Base-by-base conservation (phyloP, 2,113 vertebrate species). In the human region DNA sequence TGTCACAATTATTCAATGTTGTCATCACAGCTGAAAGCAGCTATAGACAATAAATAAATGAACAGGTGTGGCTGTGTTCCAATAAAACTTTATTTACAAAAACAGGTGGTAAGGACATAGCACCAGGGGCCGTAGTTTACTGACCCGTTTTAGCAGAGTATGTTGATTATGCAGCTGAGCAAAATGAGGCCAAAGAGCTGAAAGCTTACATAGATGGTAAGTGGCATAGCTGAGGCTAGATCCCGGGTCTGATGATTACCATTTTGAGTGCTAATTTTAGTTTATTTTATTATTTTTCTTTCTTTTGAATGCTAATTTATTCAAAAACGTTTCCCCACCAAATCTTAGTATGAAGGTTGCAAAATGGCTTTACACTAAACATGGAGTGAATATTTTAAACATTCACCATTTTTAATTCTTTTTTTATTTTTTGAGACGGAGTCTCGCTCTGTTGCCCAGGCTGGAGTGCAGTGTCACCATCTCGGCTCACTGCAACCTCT, bases 331-430 rank as follows among this genome's bases (percentile, higher is more conserved):
- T 64, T 64, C 61, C 61, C 0, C 27, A 64, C 61, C 50, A 81
- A 90, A 91, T 93, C 52, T 86, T 68, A 82, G 92, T 87, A 75
- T 64, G 76, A 97, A 95, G 72, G 38, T 61, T 94, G 25, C 32
- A 82, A 82, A 94, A 92, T 80, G 66, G 70, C 55, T 76, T 94
- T 66, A 18, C 55, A 45, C 35, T 23, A 81, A 78, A 10, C 6
- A 0, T 81, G 48, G 23, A 88, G 43, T 70, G 10, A 23, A 27
- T 80, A 92, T 96, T 96, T 96, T 85, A 94, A 95, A 93, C 30
- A 87, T 13, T 93, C 30, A 86, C 80, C 68, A 93, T 40, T 57
- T 72, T 95, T 64, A 64, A 30, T 30, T 64, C 61, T 64, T 64
- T 64, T 11, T 61, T 61, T 30, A 64, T 64, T 64, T 61, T 52